Evolutionary conservation across 1,140 invertebrate species (phyloP).

Genomic region (Alviniconcha marisindica): DNA sequence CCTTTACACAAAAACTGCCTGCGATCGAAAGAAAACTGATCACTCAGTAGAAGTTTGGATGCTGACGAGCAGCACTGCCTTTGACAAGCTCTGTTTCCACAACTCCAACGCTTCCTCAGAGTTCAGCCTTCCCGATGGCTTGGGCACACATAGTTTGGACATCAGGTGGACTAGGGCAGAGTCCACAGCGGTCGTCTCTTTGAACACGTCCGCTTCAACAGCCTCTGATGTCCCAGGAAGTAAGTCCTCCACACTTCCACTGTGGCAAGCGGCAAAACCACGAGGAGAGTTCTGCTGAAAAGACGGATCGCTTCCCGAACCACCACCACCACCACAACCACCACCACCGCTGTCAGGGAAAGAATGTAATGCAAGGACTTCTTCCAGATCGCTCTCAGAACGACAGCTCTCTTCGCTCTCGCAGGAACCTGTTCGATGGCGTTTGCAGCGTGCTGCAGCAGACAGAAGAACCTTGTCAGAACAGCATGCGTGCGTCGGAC

Average conservation of each 20-base stretch:
- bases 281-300: not conserved
- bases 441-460: not conserved
- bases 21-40: too few relatives aligned
- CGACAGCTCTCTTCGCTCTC: slow-evolving; percentile 12
- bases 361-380: not conserved
- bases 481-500: not conserved
- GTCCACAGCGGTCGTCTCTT: not conserved
- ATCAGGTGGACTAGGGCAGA: not conserved
- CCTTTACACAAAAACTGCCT: too few relatives aligned
- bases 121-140: not conserved
- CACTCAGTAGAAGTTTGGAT: too few relatives aligned
- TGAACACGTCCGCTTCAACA: slow-evolving; percentile 1
- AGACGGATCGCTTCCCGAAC: too few relatives aligned
- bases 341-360: too few relatives aligned
- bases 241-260: not conserved
- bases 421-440: not conserved
- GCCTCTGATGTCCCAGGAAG: not conserved
- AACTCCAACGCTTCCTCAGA: slow-evolving; percentile 16
- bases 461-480: too few relatives aligned
- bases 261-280: not conserved
- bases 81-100: slow-evolving; percentile 18
- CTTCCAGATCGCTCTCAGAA: not conserved
- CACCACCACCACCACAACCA: too few relatives aligned
- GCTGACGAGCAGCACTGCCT: too few relatives aligned
- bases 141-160: not conserved